phyloP scores from a whole-genome alignment of 1,140 invertebrate species.

The Drusus annulatus region DNA sequence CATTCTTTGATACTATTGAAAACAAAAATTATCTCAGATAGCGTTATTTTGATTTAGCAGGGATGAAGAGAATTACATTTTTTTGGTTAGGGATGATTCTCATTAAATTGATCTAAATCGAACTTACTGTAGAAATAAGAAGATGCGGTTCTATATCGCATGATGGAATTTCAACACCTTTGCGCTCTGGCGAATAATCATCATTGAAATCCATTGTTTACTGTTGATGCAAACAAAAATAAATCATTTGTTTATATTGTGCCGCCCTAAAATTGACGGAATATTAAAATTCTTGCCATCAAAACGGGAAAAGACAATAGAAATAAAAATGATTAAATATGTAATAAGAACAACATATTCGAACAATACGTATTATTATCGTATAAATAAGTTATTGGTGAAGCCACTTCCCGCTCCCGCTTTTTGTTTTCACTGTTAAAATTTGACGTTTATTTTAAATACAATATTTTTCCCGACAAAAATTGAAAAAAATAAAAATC shows the following conservation, averaged over 20 bases:
- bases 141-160: slow-evolving; percentile 42
- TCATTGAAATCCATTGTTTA: neutral
- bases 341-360: neutral
- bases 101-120: neutral
- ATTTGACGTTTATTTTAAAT: neutral
- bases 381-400: neutral
- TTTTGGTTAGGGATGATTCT: neutral
- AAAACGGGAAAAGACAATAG: neutral
- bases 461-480: neutral
- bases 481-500: neutral
- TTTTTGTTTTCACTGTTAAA: neutral
- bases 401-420: neutral
- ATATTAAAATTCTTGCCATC: neutral
- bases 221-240: too few species aligned
- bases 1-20: too few species aligned
- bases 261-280: neutral
- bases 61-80: neutral
- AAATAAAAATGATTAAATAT: neutral
- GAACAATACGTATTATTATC: neutral
- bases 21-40: too few species aligned
- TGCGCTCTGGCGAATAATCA: neutral
- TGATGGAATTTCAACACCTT: slow-evolving; percentile 31
- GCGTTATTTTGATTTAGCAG: neutral
- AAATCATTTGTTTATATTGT: neutral
- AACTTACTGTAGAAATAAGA: slow-evolving; percentile 47